Percentiles rank a stretch among this genome's conserved stretches.
phyloP scores from a whole-genome alignment of 37 sponge, comb jelly and placozoan genomes.

The Halisarca cf. caerulea region DNA sequence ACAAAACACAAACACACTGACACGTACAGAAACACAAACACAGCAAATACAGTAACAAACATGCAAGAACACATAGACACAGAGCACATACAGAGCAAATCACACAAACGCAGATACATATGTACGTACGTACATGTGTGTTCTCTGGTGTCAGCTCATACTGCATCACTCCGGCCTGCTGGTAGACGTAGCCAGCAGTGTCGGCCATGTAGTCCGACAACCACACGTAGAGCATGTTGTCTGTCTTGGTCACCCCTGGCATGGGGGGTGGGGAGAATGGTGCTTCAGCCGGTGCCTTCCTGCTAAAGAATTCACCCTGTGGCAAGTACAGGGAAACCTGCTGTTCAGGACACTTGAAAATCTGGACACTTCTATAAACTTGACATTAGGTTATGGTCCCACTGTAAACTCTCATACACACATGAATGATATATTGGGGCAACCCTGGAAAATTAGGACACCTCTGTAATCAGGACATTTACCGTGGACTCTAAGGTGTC shows the following conservation, averaged over 20 bases:
- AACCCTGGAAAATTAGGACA: no score
- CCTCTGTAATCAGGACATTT: no score
- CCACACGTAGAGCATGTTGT: slow-evolving; percentile 87
- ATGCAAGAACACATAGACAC: no score
- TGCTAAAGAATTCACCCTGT: slow-evolving; percentile 78
- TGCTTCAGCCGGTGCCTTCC: slow-evolving; percentile 65
- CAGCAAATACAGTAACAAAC: not conserved
- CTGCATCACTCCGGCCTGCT: slow-evolving; percentile 60
- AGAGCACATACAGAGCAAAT: not conserved
- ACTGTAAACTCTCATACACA: no score
- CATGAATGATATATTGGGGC: no score
- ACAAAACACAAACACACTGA: no score
- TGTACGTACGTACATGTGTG: slow-evolving; percentile 29
- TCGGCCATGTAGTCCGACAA: slow-evolving; percentile 83
- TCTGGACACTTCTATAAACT: no score
- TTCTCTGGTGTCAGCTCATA: slow-evolving; percentile 49
- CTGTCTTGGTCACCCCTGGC: slow-evolving; percentile 47
- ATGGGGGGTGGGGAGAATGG: slow-evolving; percentile 70
- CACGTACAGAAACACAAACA: not conserved
- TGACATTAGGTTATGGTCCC: no score
- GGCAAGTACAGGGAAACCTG: no score
- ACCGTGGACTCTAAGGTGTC: no score
- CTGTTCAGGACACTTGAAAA: no score
- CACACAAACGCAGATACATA: not conserved
- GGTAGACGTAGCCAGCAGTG: slow-evolving; percentile 85